Base-by-base conservation (phyloP, 2,888 invertebrate genomes). In the Leucophenga maculata region DNA sequence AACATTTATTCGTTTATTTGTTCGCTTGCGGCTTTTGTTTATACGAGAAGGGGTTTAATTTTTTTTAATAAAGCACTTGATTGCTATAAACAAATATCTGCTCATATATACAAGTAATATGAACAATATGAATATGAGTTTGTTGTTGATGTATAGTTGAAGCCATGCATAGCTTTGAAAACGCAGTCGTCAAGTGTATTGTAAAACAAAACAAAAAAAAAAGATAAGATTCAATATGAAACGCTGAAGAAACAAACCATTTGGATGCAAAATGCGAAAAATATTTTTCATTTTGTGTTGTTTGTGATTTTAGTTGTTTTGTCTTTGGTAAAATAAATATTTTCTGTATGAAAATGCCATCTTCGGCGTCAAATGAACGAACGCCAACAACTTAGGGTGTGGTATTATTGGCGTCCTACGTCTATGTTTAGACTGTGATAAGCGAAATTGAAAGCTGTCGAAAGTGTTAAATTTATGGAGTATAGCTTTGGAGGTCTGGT, bases 311-410 rank as follows among this genome's bases (percentile, higher is more conserved):
- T 8, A 60, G 20, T 60, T 39, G 18, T 60, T 32, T 39, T 60
- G 39, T 39, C 60, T 60, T 39, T 39, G 39, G 11, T 18, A 18
- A 39, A 60, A 39, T 39, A 60, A 60, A 60, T 60, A 60, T 60
- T 60, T n/a, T 55, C 14, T 76, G 60, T 69, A 66, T 73, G 72
- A 73, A 75, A 75, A 71, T 76, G 69, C 70, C 75, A 39, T 39
- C 39, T 39, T 39, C 39, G 39, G 11, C 3, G 8, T 39, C 11
- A 8, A 6, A 39, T 39, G 39, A 39, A 3, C 39, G 8, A 8
- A 3, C 39, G 8, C 3, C 39, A 39, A 1, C 8, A 39, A 39
- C 11, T 39, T 39, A 39, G 39, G 39, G 39, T 39, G 39, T 39
- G 39, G 39, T 39, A 39, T 39, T 39, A 39, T 39, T 39, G 39